These are phyloP conservation scores for Prietella phreatophila DNA, from an alignment of 2,113 vertebrate genomes.

Conservation along the genomic window DNA sequence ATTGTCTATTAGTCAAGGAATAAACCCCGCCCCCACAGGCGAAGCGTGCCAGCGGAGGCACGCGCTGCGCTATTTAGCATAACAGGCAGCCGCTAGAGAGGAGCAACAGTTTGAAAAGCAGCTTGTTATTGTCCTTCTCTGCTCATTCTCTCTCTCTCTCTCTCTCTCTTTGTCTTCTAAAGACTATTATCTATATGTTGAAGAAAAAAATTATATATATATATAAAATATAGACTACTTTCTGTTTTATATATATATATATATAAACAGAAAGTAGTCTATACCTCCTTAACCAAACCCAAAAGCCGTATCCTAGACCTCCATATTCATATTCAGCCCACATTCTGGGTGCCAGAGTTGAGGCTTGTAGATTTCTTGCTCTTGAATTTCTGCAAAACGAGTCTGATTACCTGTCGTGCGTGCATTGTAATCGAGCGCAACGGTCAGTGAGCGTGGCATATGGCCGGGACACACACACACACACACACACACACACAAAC, in stretches of 20 bases:
- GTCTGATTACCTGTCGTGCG: neutral
- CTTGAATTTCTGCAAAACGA: neutral
- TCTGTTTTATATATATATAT: too few relatives aligned
- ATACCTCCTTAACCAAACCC: neutral
- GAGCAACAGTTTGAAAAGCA: constrained; percentile 62
- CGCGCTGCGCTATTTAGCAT: constrained; percentile 69
- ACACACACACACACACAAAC: neutral
- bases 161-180: too few relatives aligned
- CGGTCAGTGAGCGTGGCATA: neutral
- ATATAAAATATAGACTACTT: too few relatives aligned
- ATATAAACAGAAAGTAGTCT: neutral
- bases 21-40: constrained; percentile 19
- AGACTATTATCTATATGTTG: neutral
- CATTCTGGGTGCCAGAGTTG: neutral
- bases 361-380: neutral
- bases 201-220: too few relatives aligned
- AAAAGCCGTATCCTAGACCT: neutral
- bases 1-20: neutral
- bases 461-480: neutral
- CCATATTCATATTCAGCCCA: neutral
- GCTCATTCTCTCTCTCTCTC: too few relatives aligned
- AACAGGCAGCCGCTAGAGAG: constrained; percentile 51
- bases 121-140: constrained; percentile 42
- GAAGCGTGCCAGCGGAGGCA: constrained; percentile 69
- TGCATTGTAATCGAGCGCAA: neutral